Evolutionary conservation across 2,113 vertebrate species (phyloP), one percentile per base, ranked within the genome.

Genomic region (Bos indicus): DNA sequence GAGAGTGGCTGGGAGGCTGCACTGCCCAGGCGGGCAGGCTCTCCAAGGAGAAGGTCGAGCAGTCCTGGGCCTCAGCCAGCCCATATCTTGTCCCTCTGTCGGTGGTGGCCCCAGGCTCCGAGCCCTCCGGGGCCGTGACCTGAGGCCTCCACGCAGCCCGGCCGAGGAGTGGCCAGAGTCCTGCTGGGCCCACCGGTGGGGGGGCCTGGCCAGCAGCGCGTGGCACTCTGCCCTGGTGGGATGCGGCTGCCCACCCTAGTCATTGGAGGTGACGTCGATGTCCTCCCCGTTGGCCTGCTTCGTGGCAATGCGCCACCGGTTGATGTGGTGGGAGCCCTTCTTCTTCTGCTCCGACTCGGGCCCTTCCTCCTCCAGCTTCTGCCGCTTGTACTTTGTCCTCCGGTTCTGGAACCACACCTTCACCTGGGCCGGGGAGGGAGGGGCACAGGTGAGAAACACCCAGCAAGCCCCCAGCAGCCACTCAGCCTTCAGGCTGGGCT

Each of bases 381-480:
- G 99, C 2, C 99, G 98, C 99, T 99, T 99, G 99, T 99, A 99
- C 97, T 99, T 99, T 78, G 99, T 99, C 98, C 99, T 98, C 96
- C 99, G 95, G 99, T 99, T 99, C 98, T 99, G 99, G 98, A 99
- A 99, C 99, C 99, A 99, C 71, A 99, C 99, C 98, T 99, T 99
- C 98, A 99, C 99, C 99, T 99, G 98, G 36, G 96, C 95, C 94
- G 0, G 96, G 96, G 94, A 97, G 83, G 97, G 97, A 98, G 94
- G 97, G 96, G 94, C 57, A 97, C 60, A 97, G 94, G 84, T 97
- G 85, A 98, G 97, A 93, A 81, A 96, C 92, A 52, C 74, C 95
- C 87, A 67, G 60, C 80, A 48, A 23, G 80, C 52, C 84, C 90
- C 90, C 67, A 33, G 77, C 7, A 56, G 93, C 74, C 25, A n/a